A percentile compares a stretch with the other conserved stretches of the same genome.
Evolutionary conservation across 2,797 vertebrate genomes (phyloP).

Genomic region (Alca torda): DNA sequence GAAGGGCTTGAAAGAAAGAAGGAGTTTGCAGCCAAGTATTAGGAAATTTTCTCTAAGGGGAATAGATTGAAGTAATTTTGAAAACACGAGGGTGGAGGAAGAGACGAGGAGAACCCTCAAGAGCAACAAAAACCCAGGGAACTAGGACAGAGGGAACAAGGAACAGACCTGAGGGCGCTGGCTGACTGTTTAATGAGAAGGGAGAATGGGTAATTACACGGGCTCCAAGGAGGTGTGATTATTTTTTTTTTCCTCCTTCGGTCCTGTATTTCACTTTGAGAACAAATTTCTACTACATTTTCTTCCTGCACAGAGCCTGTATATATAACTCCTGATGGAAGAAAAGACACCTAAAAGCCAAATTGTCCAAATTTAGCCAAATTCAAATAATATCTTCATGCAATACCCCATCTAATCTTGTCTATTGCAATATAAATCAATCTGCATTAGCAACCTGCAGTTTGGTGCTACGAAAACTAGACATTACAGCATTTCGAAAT

Average conservation of each 20-base stretch:
- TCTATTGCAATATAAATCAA: not conserved
- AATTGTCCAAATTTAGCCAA: not conserved
- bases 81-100: not conserved
- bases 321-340: not conserved
- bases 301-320: not conserved
- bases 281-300: not conserved
- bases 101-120: not conserved
- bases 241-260: not conserved
- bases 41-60: conserved; percentile 5
- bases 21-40: not conserved
- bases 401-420: not conserved
- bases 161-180: not conserved
- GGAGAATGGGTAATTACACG: not conserved
- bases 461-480: not conserved
- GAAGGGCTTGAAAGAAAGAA: conserved; percentile 22
- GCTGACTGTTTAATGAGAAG: not conserved
- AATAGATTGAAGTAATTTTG: not conserved
- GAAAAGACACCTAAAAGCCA: not conserved
- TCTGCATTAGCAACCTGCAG: not conserved
- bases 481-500: not conserved
- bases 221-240: not conserved
- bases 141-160: not conserved
- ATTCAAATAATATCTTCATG: not conserved
- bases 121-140: not conserved
- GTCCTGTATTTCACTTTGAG: not conserved